Percentiles rank a stretch among this genome's conserved stretches.
Conservation (phyloP, 2,113 vertebrate species). For the Plestiodon gilberti region DNA sequence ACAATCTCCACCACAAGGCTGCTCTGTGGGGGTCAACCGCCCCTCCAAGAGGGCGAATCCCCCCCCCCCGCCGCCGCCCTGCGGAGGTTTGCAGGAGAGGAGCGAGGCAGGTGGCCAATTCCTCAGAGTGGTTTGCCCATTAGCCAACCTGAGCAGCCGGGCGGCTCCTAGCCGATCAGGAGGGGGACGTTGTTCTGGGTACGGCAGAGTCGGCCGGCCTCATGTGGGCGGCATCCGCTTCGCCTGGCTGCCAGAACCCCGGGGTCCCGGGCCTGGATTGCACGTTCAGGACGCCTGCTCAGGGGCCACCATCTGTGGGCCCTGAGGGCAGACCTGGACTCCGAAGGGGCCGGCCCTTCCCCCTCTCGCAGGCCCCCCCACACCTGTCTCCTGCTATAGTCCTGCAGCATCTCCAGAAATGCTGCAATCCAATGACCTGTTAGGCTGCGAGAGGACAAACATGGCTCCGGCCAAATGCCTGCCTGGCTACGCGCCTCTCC, state of each 20-base stretch:
- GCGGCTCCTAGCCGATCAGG: background rate
- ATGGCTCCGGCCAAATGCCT: conserved; percentile 28
- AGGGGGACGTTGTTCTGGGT: background rate
- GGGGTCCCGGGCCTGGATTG: too few species aligned
- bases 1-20: background rate
- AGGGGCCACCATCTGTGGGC: background rate
- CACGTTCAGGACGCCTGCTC: too few species aligned
- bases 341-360: background rate
- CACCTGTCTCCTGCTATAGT: conserved; percentile 16
- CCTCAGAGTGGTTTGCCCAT: background rate
- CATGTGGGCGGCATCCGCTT: too few species aligned
- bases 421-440: conserved; percentile 30
- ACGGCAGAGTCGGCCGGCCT: too few species aligned
- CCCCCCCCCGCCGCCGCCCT: accelerated
- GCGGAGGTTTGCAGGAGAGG: background rate
- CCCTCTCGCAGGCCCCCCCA: background rate
- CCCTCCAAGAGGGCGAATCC: background rate
- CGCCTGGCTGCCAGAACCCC: too few species aligned
- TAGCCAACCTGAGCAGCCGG: background rate
- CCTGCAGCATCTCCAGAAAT: conserved; percentile 1
- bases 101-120: too few species aligned
- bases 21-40: conserved; percentile 20
- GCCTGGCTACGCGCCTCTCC: too few species aligned
- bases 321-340: too few species aligned
- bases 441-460: conserved; percentile 47